Conservation (phyloP, 30 jellyfish, hydroid and myxozoan genomes). For the Nemopilema nomurai region DNA sequence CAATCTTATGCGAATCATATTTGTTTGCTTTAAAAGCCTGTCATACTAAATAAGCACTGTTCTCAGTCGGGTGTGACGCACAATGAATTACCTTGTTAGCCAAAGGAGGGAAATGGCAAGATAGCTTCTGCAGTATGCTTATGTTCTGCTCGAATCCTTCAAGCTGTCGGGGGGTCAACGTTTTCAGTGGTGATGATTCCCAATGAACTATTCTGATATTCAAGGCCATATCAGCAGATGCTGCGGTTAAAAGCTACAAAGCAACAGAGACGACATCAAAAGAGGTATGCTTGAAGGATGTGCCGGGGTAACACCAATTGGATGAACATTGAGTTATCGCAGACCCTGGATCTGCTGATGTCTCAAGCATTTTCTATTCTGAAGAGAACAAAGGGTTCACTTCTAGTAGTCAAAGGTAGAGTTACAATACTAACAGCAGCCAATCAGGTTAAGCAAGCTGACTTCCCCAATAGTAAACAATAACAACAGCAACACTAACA, state of each 20-base stretch:
- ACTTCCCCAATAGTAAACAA: no score
- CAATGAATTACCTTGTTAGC: slow-evolving; percentile 25
- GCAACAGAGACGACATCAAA: neutral
- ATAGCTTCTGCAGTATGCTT: slow-evolving; percentile 23
- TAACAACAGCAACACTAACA: no score
- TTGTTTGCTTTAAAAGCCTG: no score
- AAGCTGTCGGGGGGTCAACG: slow-evolving; percentile 26
- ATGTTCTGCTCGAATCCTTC: slow-evolving; percentile 50
- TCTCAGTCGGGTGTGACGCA: neutral
- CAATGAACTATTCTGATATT: slow-evolving; percentile 44
- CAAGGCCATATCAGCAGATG: slow-evolving; percentile 72
- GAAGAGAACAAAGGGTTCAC: no score
- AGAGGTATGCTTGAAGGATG: neutral
- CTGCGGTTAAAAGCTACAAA: slow-evolving; percentile 38
- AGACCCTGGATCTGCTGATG: no score
- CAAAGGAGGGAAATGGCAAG: neutral
- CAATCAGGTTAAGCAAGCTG: no score
- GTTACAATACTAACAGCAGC: no score
- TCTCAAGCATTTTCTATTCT: no score
- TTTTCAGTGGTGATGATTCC: slow-evolving; percentile 28
- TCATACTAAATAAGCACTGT: no score
- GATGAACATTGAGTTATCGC: no score
- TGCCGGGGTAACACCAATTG: neutral
- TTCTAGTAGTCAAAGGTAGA: no score
- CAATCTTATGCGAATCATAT: no score